Evolutionary conservation across 2,888 invertebrate species (phyloP), one percentile per base, ranked within the genome.

Genomic region (Drosophila limbata): DNA sequence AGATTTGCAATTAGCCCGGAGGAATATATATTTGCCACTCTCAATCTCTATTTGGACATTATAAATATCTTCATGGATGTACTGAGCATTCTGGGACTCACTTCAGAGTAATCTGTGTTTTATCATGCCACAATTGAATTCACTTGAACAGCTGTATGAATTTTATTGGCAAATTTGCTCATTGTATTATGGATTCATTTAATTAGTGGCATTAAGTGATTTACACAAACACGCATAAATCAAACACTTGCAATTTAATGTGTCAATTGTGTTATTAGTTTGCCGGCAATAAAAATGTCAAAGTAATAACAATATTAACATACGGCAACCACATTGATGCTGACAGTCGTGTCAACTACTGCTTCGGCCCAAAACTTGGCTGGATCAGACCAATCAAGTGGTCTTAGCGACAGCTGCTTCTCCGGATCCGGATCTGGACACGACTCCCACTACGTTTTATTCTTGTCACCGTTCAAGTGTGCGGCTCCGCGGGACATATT

Each of bases 21-120:
- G 92, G 98, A 98, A 89, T 98, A 98, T 92, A 96, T 98, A 79
- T 98, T 98, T 91, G 98, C 98, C 0, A 96, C 98, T 0, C 93
- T 98, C 44, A 97, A 96, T 91, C 93, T 98, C 2, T 98, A 98
- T 89, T 92, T 98, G 79, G 98, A 98, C 91, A 94, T 98, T 77
- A 93, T 98, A 80, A 96, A 97, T 90, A 96, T 98, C 76, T 98
- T 98, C 94, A 89, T 97, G 71, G 96, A 96, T 92, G 95, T 98
- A 81, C 94, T 98, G 53, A 94, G 95, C 1, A 55, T 90, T 19
- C 59, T 79, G 25, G 75, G 72, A 10, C 55, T 72, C 17, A 55
- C 64, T 6, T 62, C 70, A 1, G 57, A 73, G 3, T 73, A 64
- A 50, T 42, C 4, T 40, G 0, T 2, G 10, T 10, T 10, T 17